Evolutionary conservation across 2,888 invertebrate species (phyloP), one percentile per base, ranked within the genome.

Genomic region (Orthonychiurus folsomi): DNA sequence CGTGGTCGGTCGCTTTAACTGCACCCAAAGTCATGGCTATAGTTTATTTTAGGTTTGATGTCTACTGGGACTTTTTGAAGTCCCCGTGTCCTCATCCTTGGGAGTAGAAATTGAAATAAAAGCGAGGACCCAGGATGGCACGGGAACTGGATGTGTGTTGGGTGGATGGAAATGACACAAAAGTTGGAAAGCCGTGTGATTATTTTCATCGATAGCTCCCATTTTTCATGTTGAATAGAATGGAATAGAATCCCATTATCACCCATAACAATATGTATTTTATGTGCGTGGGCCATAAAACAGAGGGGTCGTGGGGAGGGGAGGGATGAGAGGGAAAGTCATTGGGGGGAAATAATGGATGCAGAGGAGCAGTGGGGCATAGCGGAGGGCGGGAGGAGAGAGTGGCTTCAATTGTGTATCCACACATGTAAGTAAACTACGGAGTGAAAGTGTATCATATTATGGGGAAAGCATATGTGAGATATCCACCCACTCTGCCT

Each of bases 221-320:
- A 65, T 65, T 65, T 65, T 65, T 65, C 64, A 65, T 65, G 24
- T 37, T 47, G 48, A 65, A 53, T 62, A 59, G 62, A 65, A 65
- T 62, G 62, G 64, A 65, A 59, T 56, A 59, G 60, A 60, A 62
- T 62, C 59, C 62, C 64, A 65, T 62, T 65, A 65, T 65, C 64
- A 65, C 62, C 62, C 60, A 65, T 65, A 65, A 62, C 64, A 65
- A 65, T 65, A 65, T 65, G 62, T 65, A 37, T 37, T 65, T 65
- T 65, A 65, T 65, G 64, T 59, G 53, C 27, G 47, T 62, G 37
- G 56, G 61, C 55, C 59, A 62, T 48, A 50, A 62, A 62, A 62
- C 50, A 48, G 26, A 54, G 55, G 15, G 37, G 37, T 9, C 3
- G 37, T 9, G 37, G 25, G 28, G 56, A 27, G 47, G 28, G 47